phyloP scores from a whole-genome alignment of 2,113 vertebrate genomes.

The human (Homo sapiens) region DNA sequence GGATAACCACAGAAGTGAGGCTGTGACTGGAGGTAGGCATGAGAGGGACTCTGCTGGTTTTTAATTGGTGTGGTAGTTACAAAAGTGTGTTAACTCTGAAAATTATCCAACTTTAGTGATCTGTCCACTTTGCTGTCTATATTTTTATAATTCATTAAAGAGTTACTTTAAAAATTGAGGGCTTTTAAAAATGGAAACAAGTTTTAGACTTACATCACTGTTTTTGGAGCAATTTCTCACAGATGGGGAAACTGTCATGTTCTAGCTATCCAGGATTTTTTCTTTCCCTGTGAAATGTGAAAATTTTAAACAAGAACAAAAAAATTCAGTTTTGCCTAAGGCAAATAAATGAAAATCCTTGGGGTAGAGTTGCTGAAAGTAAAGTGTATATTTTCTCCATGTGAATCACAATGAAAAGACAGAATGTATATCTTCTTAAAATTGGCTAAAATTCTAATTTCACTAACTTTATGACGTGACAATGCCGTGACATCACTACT shows the following conservation, averaged over 20 bases:
- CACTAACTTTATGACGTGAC: neutral
- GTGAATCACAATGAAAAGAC: neutral
- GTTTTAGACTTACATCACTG: constrained; percentile 35
- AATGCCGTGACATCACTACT: neutral
- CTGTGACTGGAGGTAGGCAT: fast-evolving
- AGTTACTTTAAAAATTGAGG: constrained; percentile 25
- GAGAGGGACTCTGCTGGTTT: neutral
- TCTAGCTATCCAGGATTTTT: constrained; percentile 17
- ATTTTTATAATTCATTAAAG: neutral
- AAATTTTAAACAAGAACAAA: constrained; percentile 58
- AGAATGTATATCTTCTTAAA: neutral
- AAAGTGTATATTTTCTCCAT: neutral
- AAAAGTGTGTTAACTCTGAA: neutral
- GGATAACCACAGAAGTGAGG: neutral
- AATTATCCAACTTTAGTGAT: neutral
- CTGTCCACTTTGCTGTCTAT: neutral
- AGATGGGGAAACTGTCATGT: constrained; percentile 59
- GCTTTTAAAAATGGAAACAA: constrained; percentile 47
- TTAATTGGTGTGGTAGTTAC: neutral
- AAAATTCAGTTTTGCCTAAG: constrained; percentile 46
- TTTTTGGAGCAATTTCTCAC: constrained; percentile 47
- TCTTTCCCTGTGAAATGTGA: constrained; percentile 49
- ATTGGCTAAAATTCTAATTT: constrained; percentile 20
- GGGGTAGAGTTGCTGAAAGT: neutral
- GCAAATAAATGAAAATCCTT: constrained; percentile 55